Percentiles rank a stretch among this genome's conserved stretches.
phyloP scores from a whole-genome alignment of 2,888 invertebrate genomes.

The Cerceris ruficornis region DNA sequence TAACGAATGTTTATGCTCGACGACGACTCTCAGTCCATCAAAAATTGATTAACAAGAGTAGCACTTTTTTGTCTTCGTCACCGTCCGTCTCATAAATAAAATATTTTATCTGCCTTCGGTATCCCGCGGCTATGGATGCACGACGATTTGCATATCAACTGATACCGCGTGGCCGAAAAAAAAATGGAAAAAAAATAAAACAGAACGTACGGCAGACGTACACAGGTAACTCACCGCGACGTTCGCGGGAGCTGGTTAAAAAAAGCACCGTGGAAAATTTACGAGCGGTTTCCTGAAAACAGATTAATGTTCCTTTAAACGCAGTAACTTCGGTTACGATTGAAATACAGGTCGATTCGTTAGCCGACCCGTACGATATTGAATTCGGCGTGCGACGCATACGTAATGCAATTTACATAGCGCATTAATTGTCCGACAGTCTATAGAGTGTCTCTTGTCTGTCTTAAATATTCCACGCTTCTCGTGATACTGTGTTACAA shows the following conservation, averaged over 20 bases:
- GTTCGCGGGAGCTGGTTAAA: constrained; percentile 10
- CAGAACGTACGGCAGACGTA: constrained; percentile 23
- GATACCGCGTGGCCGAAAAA: constrained; percentile 29
- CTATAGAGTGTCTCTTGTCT: constrained; percentile 12
- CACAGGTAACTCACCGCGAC: constrained; percentile 29
- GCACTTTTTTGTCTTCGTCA: constrained; percentile 23
- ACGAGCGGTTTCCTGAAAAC: constrained; percentile 37
- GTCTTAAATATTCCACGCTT: constrained; percentile 37
- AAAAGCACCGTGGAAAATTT: constrained; percentile 32
- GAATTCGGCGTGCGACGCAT: constrained; percentile 10
- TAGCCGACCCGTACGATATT: constrained; percentile 5
- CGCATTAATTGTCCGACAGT: not conserved
- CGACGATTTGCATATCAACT: constrained; percentile 57
- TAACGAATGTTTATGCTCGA: constrained; percentile 50
- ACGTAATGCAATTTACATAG: constrained; percentile 11
- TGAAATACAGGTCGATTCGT: constrained; percentile 39
- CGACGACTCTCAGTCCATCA: constrained; percentile 28
- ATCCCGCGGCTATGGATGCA: constrained; percentile 37
- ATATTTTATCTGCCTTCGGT: constrained; percentile 52
- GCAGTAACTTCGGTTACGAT: constrained; percentile 25
- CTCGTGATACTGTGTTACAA: constrained; percentile 16
- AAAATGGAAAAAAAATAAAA: constrained; percentile 12
- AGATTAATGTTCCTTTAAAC: constrained; percentile 40
- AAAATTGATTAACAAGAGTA: constrained; percentile 55
- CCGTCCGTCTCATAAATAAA: constrained; percentile 43